Percentiles rank a stretch among this genome's conserved stretches.
phyloP scores from a whole-genome alignment of 1,140 invertebrate species.

The Ditylenchus dipsaci region DNA sequence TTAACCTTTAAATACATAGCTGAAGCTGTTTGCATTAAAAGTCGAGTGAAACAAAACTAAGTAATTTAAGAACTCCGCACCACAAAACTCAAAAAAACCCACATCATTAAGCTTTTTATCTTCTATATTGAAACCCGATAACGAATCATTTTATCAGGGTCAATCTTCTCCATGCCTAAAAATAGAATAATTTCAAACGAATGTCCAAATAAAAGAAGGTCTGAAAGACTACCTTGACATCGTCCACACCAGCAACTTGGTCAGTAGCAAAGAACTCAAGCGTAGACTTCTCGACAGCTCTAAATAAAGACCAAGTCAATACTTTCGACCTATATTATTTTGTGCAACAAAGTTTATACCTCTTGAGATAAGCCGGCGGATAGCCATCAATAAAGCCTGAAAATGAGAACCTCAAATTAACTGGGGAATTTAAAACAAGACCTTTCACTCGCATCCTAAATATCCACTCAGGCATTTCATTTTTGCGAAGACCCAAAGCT shows the following conservation, averaged over 20 bases:
- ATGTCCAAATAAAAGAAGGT: no score
- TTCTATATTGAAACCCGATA: background rate
- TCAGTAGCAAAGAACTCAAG: background rate
- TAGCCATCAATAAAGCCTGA: constrained; percentile 78
- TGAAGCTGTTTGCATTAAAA: no score
- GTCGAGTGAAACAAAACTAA: no score
- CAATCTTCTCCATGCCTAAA: background rate
- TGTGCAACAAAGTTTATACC: background rate
- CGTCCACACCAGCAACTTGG: background rate
- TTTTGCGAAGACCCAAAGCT: constrained; percentile 5
- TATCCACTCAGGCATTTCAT: constrained; percentile 6
- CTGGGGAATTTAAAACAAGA: background rate
- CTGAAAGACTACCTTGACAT: background rate
- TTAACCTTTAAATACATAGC: no score
- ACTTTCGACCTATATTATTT: background rate
- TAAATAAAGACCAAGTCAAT: background rate
- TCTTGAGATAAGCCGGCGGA: constrained; percentile 72
- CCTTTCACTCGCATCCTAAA: constrained; percentile 7
- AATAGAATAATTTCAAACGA: no score
- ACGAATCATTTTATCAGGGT: background rate
- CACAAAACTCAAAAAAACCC: background rate
- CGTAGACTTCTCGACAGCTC: constrained; percentile 5
- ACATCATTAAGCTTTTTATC: background rate
- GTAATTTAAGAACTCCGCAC: no score
- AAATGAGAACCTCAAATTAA: background rate